Evolutionary conservation across 2,797 vertebrate species (phyloP).

Genomic region (Spondyliosoma cantharus): DNA sequence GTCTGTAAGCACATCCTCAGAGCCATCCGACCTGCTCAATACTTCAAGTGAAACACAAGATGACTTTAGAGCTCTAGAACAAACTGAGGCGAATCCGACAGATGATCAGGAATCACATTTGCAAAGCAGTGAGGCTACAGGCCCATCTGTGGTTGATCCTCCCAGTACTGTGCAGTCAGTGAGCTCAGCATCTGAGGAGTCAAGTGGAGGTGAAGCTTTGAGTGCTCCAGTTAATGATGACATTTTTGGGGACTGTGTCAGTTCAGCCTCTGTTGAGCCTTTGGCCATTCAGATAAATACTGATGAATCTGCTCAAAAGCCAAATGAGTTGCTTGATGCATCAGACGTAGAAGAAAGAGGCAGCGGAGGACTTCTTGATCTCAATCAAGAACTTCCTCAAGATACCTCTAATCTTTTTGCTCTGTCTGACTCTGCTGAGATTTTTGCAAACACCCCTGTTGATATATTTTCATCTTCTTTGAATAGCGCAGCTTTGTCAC

Average conservation of each 20-base stretch:
- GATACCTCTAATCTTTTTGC: conserved; percentile 39
- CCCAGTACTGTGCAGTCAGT: not conserved
- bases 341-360: not conserved
- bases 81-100: conserved; percentile 27
- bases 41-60: conserved; percentile 17
- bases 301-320: conserved; percentile 7
- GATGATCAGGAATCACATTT: conserved; percentile 18
- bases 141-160: not conserved
- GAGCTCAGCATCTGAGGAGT: conserved; percentile 22
- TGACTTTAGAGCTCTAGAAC: not conserved
- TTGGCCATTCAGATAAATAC: conserved; percentile 22
- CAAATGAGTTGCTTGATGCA: conserved; percentile 23
- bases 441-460: not conserved
- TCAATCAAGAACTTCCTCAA: conserved; percentile 22
- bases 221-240: conserved; percentile 31
- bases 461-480: conserved; percentile 30
- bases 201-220: conserved; percentile 11
- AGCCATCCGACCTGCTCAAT: not conserved
- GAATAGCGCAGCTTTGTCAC: conserved; percentile 29
- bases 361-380: conserved; percentile 33
- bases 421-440: conserved; percentile 33
- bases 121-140: conserved; percentile 20
- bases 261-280: conserved; percentile 18
- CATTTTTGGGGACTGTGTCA: conserved; percentile 33
- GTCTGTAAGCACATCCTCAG: not conserved